Base-by-base conservation (phyloP, 2,797 vertebrate species). In the Darevskia nairensis region DNA sequence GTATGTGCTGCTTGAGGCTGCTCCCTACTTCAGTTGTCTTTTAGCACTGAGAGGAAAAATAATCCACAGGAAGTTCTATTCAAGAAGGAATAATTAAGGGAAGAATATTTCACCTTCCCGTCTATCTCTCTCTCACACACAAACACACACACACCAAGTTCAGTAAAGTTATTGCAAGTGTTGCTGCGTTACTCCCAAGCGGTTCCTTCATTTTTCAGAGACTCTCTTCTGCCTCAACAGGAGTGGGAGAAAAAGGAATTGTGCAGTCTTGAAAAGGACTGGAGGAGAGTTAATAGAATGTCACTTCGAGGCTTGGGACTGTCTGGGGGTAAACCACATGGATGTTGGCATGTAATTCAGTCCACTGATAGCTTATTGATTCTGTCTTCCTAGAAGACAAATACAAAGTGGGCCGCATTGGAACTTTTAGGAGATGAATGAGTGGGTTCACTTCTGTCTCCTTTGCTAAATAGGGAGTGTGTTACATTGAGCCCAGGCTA, bases 311-410 rank as follows among this genome's bases (percentile, higher is more conserved):
- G 80, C 6, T 66, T 41, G 27, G 39, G 61, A 35, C 35, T 68
- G 11, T 8, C 25, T 41, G 66, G 41, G 25, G 39, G 3, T 15
- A 68, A 69, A n/a, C 39, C 6, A 81, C 80, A 64, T 27, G 23
- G 32, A 66, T 17, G 80, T 81, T 71, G 66, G 66, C 81, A 81
- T 44, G 32, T 23, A 41, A 71, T 82, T 71, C 68, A 69, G 66
- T 71, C 39, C 81, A 69, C 41, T 71, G 81, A 82, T n/a, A 71
- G 27, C 7, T 71, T 82, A 82, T 82, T 82, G 66, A 69, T 82
- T 71, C 39, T 82, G 27, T 82, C 66, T 71, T 23, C 8, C 25
- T n/a, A 46, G 66, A 71, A 71, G 64, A 82, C 25, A 82, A 69
- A 82, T 46, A 69, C 8, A 17, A n/a, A 29, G 41, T 44, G 29